Evolutionary conservation across 2,113 vertebrate genomes (phyloP).

Genomic region (Brienomyrus brachyistius): DNA sequence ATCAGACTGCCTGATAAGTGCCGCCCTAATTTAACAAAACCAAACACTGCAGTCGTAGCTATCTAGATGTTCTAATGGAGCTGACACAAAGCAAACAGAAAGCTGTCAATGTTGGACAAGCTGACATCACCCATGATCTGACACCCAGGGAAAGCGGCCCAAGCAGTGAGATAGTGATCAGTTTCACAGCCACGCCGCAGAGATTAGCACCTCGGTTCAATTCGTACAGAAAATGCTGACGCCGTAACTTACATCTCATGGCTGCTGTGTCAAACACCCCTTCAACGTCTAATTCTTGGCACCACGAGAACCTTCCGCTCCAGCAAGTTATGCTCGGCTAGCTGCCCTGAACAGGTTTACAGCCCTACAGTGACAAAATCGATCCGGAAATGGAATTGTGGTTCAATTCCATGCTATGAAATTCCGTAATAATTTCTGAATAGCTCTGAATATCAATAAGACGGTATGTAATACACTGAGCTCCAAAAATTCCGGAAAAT

Average conservation of each 20-base stretch:
- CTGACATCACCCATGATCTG: neutral
- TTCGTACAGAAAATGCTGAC: constrained; percentile 47
- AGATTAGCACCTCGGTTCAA: constrained; percentile 48
- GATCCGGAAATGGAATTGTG: neutral
- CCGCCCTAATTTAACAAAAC: neutral
- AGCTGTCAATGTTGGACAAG: neutral
- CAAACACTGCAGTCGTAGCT: neutral
- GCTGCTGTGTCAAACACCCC: constrained; percentile 12
- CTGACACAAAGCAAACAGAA: neutral
- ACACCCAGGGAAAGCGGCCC: neutral
- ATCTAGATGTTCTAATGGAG: neutral
- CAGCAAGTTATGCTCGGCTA: neutral
- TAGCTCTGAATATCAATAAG: neutral
- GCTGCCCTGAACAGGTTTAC: neutral
- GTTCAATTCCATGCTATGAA: neutral
- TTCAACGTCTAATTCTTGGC: neutral
- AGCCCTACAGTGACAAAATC: neutral
- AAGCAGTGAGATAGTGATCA: neutral
- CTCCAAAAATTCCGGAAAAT: neutral
- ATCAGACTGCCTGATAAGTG: neutral
- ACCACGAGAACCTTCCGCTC: neutral
- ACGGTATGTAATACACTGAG: neutral
- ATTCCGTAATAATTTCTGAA: neutral
- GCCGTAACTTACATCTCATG: constrained; percentile 30
- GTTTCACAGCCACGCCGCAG: neutral